phyloP scores from a whole-genome alignment of 2,888 invertebrate genomes.

The Athalia rosae region DNA sequence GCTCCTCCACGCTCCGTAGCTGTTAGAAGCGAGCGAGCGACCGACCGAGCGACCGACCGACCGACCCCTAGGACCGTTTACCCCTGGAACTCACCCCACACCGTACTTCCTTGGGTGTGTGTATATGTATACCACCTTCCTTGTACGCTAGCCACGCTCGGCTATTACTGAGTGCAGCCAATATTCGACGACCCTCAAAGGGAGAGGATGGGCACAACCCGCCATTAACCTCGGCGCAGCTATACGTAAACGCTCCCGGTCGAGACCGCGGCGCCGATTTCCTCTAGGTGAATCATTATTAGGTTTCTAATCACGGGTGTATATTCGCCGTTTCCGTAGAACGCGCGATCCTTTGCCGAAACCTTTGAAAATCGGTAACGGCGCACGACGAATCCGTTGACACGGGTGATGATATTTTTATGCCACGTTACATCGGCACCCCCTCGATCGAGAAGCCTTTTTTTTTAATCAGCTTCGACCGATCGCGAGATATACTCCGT shows the following conservation, averaged over 20 bases:
- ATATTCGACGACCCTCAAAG: conserved; percentile 52
- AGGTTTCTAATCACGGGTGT: too few relatives aligned
- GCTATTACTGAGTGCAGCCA: conserved; percentile 55
- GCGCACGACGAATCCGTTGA: too few relatives aligned
- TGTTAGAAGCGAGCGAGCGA: conserved; percentile 24
- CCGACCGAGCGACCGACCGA: neutral
- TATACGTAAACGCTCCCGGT: neutral
- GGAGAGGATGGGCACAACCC: neutral
- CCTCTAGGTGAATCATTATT: neutral
- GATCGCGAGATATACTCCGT: too few relatives aligned
- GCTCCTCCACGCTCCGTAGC: conserved; percentile 49
- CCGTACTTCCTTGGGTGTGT: conserved; percentile 63
- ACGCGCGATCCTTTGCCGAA: too few relatives aligned
- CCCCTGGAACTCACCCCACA: conserved; percentile 54
- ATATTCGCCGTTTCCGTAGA: too few relatives aligned
- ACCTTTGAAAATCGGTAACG: too few relatives aligned
- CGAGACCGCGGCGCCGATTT: conserved; percentile 6
- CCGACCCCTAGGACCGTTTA: conserved; percentile 17
- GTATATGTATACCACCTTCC: conserved; percentile 52
- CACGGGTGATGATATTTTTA: too few relatives aligned
- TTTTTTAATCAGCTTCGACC: too few relatives aligned
- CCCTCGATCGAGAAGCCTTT: too few relatives aligned
- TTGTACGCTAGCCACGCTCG: neutral
- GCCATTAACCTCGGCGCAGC: conserved; percentile 22
- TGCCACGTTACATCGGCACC: too few relatives aligned